Conservation (phyloP, 2,113 vertebrate genomes). For the Gallinago paraguaiae region DNA sequence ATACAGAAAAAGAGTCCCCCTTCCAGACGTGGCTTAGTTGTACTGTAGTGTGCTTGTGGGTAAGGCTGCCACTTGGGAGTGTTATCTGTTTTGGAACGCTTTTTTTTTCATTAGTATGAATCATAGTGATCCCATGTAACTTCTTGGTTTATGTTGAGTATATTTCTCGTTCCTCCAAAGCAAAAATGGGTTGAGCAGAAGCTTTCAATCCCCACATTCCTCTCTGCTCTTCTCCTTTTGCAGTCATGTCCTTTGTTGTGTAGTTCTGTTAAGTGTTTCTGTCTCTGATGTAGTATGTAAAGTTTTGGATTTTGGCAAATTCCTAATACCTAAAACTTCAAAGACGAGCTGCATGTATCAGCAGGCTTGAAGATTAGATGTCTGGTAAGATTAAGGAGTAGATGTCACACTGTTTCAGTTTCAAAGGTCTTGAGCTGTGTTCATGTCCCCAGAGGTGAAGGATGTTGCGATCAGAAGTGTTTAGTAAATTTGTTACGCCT, state of each 20-base stretch:
- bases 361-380: neutral
- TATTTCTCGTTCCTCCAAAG: neutral
- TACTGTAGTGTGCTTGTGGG: neutral
- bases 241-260: neutral
- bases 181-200: neutral
- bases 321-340: neutral
- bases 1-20: neutral
- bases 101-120: neutral
- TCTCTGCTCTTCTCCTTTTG: neutral
- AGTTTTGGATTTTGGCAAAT: neutral
- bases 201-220: neutral
- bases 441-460: neutral
- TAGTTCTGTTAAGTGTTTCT: neutral
- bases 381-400: neutral
- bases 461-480: neutral
- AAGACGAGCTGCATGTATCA: constrained; percentile 1
- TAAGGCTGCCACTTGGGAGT: neutral
- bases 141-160: neutral
- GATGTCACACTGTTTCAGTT: neutral
- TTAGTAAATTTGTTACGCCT: neutral
- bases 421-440: constrained; percentile 1
- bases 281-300: neutral
- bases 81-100: neutral
- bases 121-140: neutral
- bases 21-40: neutral